A percentile compares a stretch with the other conserved stretches of the same genome.
These are phyloP conservation scores for Boloria euphrosyne DNA, from an alignment of 2,888 invertebrate genomes.

Conservation along the genomic window DNA sequence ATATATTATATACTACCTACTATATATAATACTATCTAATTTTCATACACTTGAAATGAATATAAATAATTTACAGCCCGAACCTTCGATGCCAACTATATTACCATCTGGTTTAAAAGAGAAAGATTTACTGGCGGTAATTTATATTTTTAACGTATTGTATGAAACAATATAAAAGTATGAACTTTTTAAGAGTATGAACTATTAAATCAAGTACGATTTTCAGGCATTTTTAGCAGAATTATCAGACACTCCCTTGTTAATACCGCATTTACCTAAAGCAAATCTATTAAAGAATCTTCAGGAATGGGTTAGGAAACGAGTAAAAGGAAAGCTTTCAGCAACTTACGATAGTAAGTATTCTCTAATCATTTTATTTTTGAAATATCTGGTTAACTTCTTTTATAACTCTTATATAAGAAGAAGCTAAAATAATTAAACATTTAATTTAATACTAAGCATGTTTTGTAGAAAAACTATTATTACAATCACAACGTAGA, in stretches of 20 bases:
- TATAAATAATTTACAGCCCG: constrained; percentile 49
- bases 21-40: too few species aligned
- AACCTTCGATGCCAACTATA: constrained; percentile 54
- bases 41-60: too few species aligned
- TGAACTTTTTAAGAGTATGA: background rate
- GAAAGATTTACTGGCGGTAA: constrained; percentile 63
- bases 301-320: constrained; percentile 64
- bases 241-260: constrained; percentile 59
- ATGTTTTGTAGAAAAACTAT: constrained; percentile 86
- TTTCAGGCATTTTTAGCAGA: constrained; percentile 69
- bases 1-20: background rate
- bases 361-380: background rate
- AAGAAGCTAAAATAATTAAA: too few species aligned
- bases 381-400: too few species aligned
- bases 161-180: background rate
- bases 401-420: too few species aligned
- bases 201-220: background rate
- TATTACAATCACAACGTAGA: constrained; percentile 92
- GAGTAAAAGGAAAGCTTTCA: constrained; percentile 60
- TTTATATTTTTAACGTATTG: constrained; percentile 3
- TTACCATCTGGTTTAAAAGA: constrained; percentile 57
- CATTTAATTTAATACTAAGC: too few species aligned
- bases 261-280: constrained; percentile 72
- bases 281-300: constrained; percentile 64
- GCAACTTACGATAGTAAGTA: constrained; percentile 56